Percentiles rank a stretch among this genome's conserved stretches.
Evolutionary conservation across 1,140 invertebrate species (phyloP).

Genomic region (Ptiloglossa arizonensis): DNA sequence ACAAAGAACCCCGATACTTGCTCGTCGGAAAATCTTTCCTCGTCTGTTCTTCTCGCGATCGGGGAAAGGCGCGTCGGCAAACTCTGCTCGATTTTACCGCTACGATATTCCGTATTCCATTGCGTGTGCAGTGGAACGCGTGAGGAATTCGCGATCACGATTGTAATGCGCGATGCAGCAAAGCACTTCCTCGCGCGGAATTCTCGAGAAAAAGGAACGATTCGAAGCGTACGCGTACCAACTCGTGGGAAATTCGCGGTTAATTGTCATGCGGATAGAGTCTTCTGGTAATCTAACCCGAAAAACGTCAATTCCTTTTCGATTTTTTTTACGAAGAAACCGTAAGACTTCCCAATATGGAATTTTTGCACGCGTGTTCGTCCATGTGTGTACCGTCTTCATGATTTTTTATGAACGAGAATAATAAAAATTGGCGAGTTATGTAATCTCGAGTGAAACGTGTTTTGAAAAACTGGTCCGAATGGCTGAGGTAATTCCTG

Average conservation of each 20-base stretch:
- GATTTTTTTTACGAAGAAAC: no score
- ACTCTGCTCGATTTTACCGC: background rate
- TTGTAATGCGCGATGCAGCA: background rate
- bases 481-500: no score
- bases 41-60: background rate
- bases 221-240: background rate
- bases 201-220: background rate
- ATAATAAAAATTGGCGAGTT: no score
- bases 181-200: background rate
- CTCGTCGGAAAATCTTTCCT: background rate
- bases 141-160: constrained; percentile 9
- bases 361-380: no score
- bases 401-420: no score
- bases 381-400: no score
- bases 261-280: background rate
- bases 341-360: no score
- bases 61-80: background rate
- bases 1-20: no score
- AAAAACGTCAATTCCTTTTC: no score
- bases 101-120: background rate
- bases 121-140: background rate
- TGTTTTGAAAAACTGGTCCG: no score
- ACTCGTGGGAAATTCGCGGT: constrained; percentile 4
- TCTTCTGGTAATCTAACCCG: no score
- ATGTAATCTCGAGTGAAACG: no score